Conservation (phyloP, 2,113 vertebrate genomes). For the Ursus arctos region DNA sequence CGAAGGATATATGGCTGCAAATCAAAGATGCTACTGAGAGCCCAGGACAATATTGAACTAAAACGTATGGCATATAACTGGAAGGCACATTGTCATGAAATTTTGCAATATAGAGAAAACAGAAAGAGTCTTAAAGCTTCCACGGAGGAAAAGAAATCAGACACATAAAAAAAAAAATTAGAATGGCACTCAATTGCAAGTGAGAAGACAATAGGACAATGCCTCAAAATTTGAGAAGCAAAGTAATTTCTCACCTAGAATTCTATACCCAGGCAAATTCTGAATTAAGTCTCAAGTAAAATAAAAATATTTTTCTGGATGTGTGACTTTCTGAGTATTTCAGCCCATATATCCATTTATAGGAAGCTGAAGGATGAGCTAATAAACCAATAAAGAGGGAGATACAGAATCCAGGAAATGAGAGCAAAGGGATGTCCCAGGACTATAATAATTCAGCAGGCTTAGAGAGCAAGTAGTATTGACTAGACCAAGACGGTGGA, state of each 20-base stretch:
- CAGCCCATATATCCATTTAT: not conserved
- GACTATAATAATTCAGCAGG: not conserved
- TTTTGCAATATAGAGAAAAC: not conserved
- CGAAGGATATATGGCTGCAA: not conserved
- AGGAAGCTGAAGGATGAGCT: not conserved
- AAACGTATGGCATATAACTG: not conserved
- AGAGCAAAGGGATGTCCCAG: not conserved
- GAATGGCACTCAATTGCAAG: not conserved
- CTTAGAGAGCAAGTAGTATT: not conserved
- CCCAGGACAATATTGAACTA: not conserved
- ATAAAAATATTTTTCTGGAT: not conserved
- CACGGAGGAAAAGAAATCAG: not conserved
- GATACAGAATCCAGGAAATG: not conserved
- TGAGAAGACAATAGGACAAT: not conserved
- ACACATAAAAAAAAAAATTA: not conserved
- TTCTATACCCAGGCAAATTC: not conserved
- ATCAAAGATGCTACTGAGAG: not conserved
- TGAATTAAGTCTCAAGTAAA: conserved; percentile 13
- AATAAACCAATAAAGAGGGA: not conserved
- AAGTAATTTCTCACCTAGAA: not conserved
- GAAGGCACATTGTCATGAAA: not conserved
- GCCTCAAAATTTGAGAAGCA: not conserved
- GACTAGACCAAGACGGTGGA: not conserved
- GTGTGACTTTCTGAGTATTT: not conserved
- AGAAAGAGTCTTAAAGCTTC: not conserved